Evolutionary conservation across 2,113 vertebrate genomes (phyloP), one percentile per base, ranked within the genome.

Genomic region (Apaloderma vittatum): DNA sequence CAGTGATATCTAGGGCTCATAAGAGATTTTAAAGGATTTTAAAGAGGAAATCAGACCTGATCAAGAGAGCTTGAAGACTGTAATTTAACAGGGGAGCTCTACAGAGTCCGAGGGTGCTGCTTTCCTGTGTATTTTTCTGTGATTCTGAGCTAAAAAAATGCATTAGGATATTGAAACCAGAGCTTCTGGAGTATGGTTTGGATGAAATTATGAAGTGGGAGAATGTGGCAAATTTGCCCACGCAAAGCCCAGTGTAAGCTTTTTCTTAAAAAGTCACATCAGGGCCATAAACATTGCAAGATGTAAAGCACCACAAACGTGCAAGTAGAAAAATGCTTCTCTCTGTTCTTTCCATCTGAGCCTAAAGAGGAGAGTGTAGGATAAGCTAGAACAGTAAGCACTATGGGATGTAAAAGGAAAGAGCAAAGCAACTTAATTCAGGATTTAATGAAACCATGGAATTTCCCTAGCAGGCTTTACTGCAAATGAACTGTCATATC

Each of bases 231-330:
- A 55, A 91, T 94, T 95, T 97, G 88, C 91, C 89, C 80, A 67
- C 2, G 36, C 92, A 88, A 96, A 95, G 81, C 81, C 95, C 71
- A 80, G 81, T 34, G 27, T 68, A 96, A 90, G 81, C 37, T 77
- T 92, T 96, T 96, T 61, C 75, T 96, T 88, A 82, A 96, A 97
- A 96, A 97, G 95, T 97, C 96, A 98, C 84, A 77, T 96, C 93
- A 95, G 95, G 96, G 88, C 86, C 68, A 75, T 97, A 97, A 97
- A 97, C 95, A 94, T 40, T 88, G 93, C 88, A 97, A 96, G 96
- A 94, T 86, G 92, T 94, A 95, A 96, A 82, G 75, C 82, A 88
- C 1, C 7, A 92, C 74, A 85, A 96, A 84, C 26, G 59, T 86
- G 86, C 54, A 94, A 78, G 87, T 81, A 91, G 93, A 96, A 96